phyloP scores from a whole-genome alignment of 2,888 invertebrate genomes.

The Dasysyrphus tricinctus region DNA sequence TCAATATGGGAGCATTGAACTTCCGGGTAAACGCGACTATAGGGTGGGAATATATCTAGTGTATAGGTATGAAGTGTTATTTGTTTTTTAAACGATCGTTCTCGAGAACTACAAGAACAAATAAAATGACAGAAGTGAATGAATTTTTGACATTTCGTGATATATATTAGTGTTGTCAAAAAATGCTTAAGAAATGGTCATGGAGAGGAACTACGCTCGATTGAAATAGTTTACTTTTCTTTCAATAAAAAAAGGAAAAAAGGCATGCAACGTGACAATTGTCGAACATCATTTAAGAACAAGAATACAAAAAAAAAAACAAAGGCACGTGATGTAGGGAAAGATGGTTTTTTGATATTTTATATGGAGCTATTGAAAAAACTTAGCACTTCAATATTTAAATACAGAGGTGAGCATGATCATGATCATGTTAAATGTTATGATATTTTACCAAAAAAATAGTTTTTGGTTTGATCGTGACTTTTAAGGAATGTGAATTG shows the following conservation, averaged over 20 bases:
- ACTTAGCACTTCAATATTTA: neutral
- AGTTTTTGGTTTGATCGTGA: neutral
- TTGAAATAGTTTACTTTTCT: neutral
- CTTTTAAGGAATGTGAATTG: no score
- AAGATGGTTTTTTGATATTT: neutral
- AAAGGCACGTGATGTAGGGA: neutral
- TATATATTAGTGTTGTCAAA: slow-evolving; percentile 14
- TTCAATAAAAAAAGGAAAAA: neutral
- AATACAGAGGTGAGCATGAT: neutral
- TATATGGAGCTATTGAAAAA: neutral
- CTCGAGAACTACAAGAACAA: neutral
- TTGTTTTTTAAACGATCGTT: slow-evolving; percentile 22
- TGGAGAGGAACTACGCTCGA: slow-evolving; percentile 9
- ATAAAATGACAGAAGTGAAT: slow-evolving; percentile 16
- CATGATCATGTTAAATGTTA: neutral
- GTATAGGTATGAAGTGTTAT: neutral
- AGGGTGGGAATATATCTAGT: slow-evolving; percentile 14
- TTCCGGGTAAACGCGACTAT: neutral
- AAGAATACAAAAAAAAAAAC: neutral
- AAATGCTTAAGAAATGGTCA: neutral
- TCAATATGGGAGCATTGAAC: slow-evolving; percentile 41
- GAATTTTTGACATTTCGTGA: slow-evolving; percentile 22
- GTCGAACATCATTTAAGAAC: neutral
- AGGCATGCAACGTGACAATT: slow-evolving; percentile 28
- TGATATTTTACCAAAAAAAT: neutral